Evolutionary conservation across 2,888 invertebrate species (phyloP).

Genomic region (Campoletis raptor): DNA sequence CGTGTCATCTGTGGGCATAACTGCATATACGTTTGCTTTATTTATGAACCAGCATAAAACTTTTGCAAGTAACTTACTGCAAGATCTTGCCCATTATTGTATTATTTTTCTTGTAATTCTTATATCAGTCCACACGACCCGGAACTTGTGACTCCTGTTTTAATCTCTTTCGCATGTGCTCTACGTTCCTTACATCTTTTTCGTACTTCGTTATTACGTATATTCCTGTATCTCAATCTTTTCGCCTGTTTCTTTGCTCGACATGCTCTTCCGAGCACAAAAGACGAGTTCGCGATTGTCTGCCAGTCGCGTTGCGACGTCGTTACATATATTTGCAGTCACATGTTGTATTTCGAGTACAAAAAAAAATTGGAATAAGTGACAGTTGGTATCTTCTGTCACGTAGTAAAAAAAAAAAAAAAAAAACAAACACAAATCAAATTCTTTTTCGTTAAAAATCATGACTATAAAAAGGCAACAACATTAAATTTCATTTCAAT

Average conservation of each 20-base stretch:
- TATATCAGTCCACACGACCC: slow-evolving; percentile 57
- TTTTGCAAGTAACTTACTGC: neutral
- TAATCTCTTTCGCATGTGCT: slow-evolving; percentile 25
- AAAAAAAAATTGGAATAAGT: neutral
- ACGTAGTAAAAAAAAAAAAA: neutral
- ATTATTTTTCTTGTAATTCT: slow-evolving; percentile 33
- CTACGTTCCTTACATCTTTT: slow-evolving; percentile 22
- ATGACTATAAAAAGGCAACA: neutral
- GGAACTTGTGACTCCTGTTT: slow-evolving; percentile 54
- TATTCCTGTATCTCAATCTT: slow-evolving; percentile 21
- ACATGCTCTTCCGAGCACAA: slow-evolving; percentile 60
- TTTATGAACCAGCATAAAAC: neutral
- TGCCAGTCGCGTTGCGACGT: slow-evolving; percentile 24
- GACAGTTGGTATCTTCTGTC: neutral
- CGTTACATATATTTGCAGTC: slow-evolving; percentile 13
- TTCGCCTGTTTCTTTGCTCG: slow-evolving; percentile 51
- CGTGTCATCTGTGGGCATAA: slow-evolving; percentile 11
- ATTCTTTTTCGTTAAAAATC: too few species aligned
- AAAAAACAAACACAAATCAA: neutral
- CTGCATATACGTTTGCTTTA: neutral
- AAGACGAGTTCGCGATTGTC: slow-evolving; percentile 24
- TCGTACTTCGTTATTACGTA: slow-evolving; percentile 15
- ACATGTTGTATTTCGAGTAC: slow-evolving; percentile 2
- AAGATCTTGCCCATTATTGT: slow-evolving; percentile 46
- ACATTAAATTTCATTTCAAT: neutral